Percentiles rank a stretch among this genome's conserved stretches.
These are phyloP conservation scores for Pachymerium ferrugineum DNA, from an alignment of 2,888 invertebrate genomes.

Conservation along the genomic window DNA sequence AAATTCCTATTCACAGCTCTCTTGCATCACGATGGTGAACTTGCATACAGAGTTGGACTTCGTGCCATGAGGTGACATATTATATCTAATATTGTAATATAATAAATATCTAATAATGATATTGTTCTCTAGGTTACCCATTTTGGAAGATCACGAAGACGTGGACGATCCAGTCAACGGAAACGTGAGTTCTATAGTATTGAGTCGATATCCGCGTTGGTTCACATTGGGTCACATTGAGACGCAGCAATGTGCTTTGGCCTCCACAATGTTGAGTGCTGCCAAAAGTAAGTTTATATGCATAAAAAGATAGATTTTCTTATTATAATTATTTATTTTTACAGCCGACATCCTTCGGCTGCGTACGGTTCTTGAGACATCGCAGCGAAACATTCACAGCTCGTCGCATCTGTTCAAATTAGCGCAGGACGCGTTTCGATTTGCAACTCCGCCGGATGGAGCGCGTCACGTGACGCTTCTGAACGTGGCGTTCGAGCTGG, in stretches of 20 bases:
- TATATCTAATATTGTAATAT: conserved; percentile 6
- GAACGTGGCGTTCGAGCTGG: conserved; percentile 74
- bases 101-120: not conserved
- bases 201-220: conserved; percentile 65
- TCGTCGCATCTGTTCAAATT: conserved; percentile 77
- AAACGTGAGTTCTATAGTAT: conserved; percentile 52
- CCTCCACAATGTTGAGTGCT: conserved; percentile 67
- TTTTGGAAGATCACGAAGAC: conserved; percentile 67
- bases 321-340: conserved; percentile 34
- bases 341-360: conserved; percentile 62
- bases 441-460: conserved; percentile 71
- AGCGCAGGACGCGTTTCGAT: conserved; percentile 77
- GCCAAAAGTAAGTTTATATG: conserved; percentile 56
- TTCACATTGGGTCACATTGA: conserved; percentile 74
- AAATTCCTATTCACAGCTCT: conserved; percentile 71
- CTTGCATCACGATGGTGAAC: conserved; percentile 66
- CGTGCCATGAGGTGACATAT: conserved; percentile 62
- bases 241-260: conserved; percentile 71
- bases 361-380: conserved; percentile 68
- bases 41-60: conserved; percentile 72
- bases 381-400: conserved; percentile 74
- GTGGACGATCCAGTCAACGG: conserved; percentile 56
- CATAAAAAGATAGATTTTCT: not conserved
- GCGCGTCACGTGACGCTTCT: conserved; percentile 69
- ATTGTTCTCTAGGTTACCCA: conserved; percentile 56